Percentiles rank a stretch among this genome's conserved stretches.
phyloP scores from a whole-genome alignment of 2,797 vertebrate genomes.

The Furcifer pardalis region DNA sequence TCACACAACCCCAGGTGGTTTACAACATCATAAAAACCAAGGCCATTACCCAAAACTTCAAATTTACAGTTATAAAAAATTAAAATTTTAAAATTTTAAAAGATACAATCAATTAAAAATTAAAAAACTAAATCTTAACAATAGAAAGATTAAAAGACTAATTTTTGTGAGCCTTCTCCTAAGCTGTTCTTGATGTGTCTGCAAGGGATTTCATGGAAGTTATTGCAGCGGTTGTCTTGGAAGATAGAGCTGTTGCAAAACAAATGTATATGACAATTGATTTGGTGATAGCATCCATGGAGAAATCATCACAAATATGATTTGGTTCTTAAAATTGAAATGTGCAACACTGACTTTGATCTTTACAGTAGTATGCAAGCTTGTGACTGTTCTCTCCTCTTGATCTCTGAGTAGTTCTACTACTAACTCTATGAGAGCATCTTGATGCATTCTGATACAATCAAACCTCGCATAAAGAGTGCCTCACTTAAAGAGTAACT shows the following conservation, averaged over 20 bases:
- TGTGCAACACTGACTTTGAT: background rate
- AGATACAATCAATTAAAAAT: no score
- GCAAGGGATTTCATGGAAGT: no score
- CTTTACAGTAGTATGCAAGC: background rate
- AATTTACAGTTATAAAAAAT: no score
- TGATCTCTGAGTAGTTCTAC: background rate
- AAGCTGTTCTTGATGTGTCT: background rate
- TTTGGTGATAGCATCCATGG: background rate
- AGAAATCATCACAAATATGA: background rate
- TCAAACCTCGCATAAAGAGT: no score
- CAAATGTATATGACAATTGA: background rate
- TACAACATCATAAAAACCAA: no score
- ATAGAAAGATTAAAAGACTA: no score
- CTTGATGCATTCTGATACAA: background rate
- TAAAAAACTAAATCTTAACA: no score
- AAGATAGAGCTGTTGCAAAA: background rate
- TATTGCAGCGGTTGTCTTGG: background rate
- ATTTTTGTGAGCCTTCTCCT: background rate
- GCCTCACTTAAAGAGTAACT: no score
- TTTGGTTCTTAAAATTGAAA: slow-evolving; percentile 12
- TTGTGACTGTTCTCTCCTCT: background rate
- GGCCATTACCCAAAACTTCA: no score
- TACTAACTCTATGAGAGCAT: background rate
- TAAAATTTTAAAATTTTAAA: no score
- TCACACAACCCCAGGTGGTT: no score